Conservation (phyloP, 1,140 invertebrate species). For the Drosophila neocordata region DNA sequence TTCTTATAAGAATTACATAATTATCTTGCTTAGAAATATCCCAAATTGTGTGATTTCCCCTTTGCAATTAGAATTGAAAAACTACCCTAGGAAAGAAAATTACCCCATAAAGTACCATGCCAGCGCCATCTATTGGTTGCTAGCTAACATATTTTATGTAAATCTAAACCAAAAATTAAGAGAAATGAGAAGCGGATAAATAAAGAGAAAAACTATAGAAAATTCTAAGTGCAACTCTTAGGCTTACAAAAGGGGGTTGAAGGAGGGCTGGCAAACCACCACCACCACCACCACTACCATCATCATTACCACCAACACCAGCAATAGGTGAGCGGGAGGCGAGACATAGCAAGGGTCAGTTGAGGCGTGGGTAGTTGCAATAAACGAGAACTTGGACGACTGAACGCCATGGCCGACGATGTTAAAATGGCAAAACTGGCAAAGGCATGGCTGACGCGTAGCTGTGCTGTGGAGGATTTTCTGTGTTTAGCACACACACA, state of each 20-base stretch:
- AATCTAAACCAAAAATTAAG: conserved; percentile 49
- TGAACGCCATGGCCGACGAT: conserved; percentile 71
- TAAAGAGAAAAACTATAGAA: conserved; percentile 50
- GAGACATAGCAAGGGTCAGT: conserved; percentile 38
- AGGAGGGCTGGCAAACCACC: conserved; percentile 54
- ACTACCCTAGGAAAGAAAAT: background rate
- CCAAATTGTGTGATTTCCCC: conserved; percentile 32
- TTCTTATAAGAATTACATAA: background rate
- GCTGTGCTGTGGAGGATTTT: conserved; percentile 35
- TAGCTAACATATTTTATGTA: conserved; percentile 25
- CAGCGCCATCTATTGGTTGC: conserved; percentile 63
- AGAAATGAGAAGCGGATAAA: conserved; percentile 61
- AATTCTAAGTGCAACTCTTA: conserved; percentile 54
- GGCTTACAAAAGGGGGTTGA: conserved; percentile 32
- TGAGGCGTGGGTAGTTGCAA: background rate
- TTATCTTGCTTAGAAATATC: background rate
- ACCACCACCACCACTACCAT: conserved; percentile 20
- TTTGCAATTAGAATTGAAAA: background rate
- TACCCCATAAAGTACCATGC: conserved; percentile 1
- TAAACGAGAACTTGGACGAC: conserved; percentile 43
- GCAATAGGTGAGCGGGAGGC: background rate
- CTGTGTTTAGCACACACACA: conserved; percentile 57
- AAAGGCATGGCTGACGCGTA: conserved; percentile 49
- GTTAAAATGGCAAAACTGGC: conserved; percentile 64
- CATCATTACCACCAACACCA: background rate